A percentile compares a stretch with the other conserved stretches of the same genome.
Evolutionary conservation across 2,888 invertebrate species (phyloP).

Genomic region (Nowickia ferox): DNA sequence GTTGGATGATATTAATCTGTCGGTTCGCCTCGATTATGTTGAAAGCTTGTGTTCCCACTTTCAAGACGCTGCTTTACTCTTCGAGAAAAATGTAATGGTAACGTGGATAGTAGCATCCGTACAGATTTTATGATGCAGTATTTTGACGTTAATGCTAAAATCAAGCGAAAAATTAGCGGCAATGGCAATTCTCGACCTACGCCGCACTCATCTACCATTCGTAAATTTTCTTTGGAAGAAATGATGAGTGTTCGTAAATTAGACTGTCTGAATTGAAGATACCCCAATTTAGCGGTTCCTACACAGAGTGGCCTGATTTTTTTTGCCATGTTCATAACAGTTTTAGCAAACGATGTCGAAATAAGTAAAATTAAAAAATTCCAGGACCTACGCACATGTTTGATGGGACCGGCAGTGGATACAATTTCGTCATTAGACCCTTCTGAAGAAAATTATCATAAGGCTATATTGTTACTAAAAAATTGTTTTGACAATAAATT

Average conservation of each 20-base stretch:
- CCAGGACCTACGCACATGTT: slow-evolving; percentile 64
- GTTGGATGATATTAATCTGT: slow-evolving; percentile 62
- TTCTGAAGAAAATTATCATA: slow-evolving; percentile 70
- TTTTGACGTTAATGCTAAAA: slow-evolving; percentile 62
- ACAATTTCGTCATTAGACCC: too few species aligned
- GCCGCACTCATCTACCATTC: slow-evolving; percentile 46
- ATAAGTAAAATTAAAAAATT: slow-evolving; percentile 67
- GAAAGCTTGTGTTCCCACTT: slow-evolving; percentile 46
- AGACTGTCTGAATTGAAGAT: slow-evolving; percentile 67
- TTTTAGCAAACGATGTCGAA: slow-evolving; percentile 53
- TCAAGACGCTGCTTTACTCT: slow-evolving; percentile 34
- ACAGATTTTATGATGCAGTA: slow-evolving; percentile 40
- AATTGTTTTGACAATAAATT: slow-evolving; percentile 72
- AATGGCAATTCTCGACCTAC: background rate
- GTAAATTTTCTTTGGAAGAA: slow-evolving; percentile 40
- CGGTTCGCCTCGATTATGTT: slow-evolving; percentile 58
- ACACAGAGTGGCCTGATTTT: slow-evolving; percentile 68
- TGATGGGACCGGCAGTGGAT: slow-evolving; percentile 55
- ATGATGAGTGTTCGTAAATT: slow-evolving; percentile 14
- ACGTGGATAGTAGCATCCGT: slow-evolving; percentile 13
- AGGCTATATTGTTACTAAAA: slow-evolving; percentile 68
- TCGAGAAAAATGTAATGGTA: slow-evolving; percentile 39
- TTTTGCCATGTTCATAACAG: slow-evolving; percentile 65
- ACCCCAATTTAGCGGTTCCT: slow-evolving; percentile 64
- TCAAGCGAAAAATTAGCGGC: slow-evolving; percentile 40